Conservation (phyloP, 2,113 vertebrate genomes). For the Strix uralensis region DNA sequence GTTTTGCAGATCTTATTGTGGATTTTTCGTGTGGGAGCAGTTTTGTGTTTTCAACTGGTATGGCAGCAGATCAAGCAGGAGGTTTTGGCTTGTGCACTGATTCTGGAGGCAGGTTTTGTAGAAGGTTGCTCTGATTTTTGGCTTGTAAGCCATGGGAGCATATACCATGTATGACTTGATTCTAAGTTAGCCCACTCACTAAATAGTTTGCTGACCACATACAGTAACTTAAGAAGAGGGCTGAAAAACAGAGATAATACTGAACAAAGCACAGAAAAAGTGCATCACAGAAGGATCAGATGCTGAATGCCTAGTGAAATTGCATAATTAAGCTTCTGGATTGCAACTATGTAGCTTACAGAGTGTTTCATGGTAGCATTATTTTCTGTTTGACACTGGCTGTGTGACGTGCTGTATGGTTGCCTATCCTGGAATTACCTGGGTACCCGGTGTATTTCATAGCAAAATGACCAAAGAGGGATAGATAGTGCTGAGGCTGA, state of each 20-base stretch:
- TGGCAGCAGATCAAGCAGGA: constrained; percentile 62
- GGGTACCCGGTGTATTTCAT: background rate
- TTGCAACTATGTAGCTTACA: background rate
- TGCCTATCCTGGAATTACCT: background rate
- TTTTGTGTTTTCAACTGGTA: constrained; percentile 63
- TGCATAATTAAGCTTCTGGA: background rate
- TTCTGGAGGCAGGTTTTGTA: constrained; percentile 55
- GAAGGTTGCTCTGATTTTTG: constrained; percentile 36
- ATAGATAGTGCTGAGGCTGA: background rate
- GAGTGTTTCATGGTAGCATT: background rate
- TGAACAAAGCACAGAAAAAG: background rate
- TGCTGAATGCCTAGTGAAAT: background rate
- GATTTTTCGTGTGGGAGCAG: constrained; percentile 59
- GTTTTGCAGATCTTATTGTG: constrained; percentile 54
- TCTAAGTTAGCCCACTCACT: constrained; percentile 53
- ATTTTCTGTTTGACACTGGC: background rate
- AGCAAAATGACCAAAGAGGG: background rate
- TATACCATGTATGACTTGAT: constrained; percentile 38
- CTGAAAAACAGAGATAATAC: constrained; percentile 16
- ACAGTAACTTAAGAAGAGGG: constrained; percentile 20
- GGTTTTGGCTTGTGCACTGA: constrained; percentile 31
- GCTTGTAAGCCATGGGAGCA: constrained; percentile 28
- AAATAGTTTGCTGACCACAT: constrained; percentile 45
- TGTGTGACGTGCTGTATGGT: background rate
- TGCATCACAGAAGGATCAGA: background rate